Evolutionary conservation across 64 coral and sea anemone genomes (phyloP), one percentile per base, ranked within the genome.

Genomic region (Actinia equina): DNA sequence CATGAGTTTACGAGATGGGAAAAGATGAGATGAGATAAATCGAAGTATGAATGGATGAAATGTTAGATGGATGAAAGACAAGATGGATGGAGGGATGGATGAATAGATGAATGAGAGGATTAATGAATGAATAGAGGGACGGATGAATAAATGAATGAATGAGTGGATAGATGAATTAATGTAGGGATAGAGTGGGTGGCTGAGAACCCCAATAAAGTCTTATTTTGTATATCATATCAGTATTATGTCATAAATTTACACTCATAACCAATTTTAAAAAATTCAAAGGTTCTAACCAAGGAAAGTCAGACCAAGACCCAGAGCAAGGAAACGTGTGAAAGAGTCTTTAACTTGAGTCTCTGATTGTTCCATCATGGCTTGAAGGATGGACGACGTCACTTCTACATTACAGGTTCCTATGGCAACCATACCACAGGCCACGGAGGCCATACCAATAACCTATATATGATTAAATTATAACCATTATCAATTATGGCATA

Each of bases 391-490:
- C 83, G 90, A 98, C 14, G 93, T 98, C 84, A 98, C 96, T 17
- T 98, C 96, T n/a, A 93, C 93, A 88, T 98, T 98, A 80, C 96
- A 98, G 59, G 96, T 90, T 46, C 96, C 93, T 59, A 89, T 92
- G 20, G 96, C 89, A 88, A 98, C 92, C 79, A 94, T 93, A 54
- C 96, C 96, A 88, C 96, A 94, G 17, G 96, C 96, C 61, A 98
- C 83, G 19, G 93, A 81, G 56, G 96, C 93, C 90, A 95, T 94
- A 53, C 96, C 96, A 37, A 95, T 98, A n/a, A 90, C 90, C 96
- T 98, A 71, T 17, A 71, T 45, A 42, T 14, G 3, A 42, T 27
- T 0, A 41, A n/a, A 27, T 74, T 12, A 74, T 41, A 37, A 13
- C 25, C 2, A 15, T 37, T 6, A 10, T 27, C 8, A 12, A 54